Evolutionary conservation across 1,140 invertebrate species (phyloP).

Genomic region (Aricia agestis): DNA sequence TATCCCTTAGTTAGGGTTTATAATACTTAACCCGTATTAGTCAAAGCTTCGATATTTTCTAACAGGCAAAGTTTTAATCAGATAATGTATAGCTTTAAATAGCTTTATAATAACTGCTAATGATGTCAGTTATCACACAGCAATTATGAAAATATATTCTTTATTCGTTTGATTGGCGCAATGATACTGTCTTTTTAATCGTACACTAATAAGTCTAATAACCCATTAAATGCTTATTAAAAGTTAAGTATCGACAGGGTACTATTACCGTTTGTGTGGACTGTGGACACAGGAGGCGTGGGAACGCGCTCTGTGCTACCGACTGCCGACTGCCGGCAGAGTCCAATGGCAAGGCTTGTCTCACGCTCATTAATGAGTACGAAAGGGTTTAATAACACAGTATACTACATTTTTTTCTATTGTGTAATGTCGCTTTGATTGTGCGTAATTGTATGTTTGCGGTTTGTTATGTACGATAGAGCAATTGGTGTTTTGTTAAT

Average conservation of each 20-base stretch:
- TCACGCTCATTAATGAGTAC: background rate
- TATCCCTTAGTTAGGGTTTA: too few relatives aligned
- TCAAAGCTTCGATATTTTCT: too few relatives aligned
- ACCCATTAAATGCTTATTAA: background rate
- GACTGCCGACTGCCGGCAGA: background rate
- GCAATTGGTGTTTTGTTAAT: too few relatives aligned
- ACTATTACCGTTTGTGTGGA: slow-evolving; percentile 2
- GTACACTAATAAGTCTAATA: background rate
- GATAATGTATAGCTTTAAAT: too few relatives aligned
- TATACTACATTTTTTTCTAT: background rate
- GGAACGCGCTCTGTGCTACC: background rate
- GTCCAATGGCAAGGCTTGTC: slow-evolving; percentile 16
- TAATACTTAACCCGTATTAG: too few relatives aligned
- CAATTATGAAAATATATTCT: too few relatives aligned
- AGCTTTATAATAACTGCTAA: too few relatives aligned
- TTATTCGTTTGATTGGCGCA: too few relatives aligned
- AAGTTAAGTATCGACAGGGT: slow-evolving; percentile 4
- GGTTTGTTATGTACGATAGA: too few relatives aligned
- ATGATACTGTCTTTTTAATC: background rate
- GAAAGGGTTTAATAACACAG: background rate
- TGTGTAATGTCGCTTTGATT: background rate
- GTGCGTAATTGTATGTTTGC: background rate
- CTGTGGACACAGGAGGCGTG: background rate
- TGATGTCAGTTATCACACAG: too few relatives aligned
- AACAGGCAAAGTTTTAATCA: too few relatives aligned